These are phyloP conservation scores for Lordiphosa mommai DNA, from an alignment of 1,140 invertebrate species.

Conservation along the genomic window DNA sequence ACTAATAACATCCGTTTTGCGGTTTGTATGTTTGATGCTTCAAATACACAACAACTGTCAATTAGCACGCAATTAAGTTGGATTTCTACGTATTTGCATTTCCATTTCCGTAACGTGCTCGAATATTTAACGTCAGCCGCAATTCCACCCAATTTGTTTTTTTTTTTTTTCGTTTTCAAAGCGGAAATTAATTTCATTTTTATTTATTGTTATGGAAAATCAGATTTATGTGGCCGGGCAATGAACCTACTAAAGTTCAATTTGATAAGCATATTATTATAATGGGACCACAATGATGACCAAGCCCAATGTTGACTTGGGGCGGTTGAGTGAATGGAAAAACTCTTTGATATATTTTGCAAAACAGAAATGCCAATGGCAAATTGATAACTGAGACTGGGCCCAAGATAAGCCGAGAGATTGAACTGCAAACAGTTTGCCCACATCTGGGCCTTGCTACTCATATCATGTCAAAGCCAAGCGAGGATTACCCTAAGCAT, in stretches of 20 bases:
- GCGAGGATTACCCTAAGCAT: slow-evolving; percentile 34
- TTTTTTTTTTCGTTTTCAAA: slow-evolving; percentile 22
- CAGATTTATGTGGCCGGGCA: slow-evolving; percentile 40
- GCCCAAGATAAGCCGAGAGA: slow-evolving; percentile 40
- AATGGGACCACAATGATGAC: slow-evolving; percentile 60
- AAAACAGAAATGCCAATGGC: slow-evolving; percentile 68
- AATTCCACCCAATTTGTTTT: slow-evolving; percentile 29
- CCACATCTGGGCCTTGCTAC: slow-evolving; percentile 30
- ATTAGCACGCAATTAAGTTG: slow-evolving; percentile 69
- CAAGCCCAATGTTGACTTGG: slow-evolving; percentile 51
- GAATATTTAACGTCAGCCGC: slow-evolving; percentile 55
- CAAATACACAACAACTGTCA: slow-evolving; percentile 54
- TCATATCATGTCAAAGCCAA: slow-evolving; percentile 46
- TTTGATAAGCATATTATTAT: slow-evolving; percentile 71
- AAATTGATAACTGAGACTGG: slow-evolving; percentile 47
- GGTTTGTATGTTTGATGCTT: slow-evolving; percentile 37
- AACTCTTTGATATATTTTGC: slow-evolving; percentile 71
- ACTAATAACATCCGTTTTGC: slow-evolving; percentile 59
- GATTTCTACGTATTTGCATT: slow-evolving; percentile 59
- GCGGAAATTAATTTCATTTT: slow-evolving; percentile 71
- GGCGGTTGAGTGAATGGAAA: slow-evolving; percentile 23
- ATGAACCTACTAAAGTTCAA: slow-evolving; percentile 30
- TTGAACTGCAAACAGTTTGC: slow-evolving; percentile 48
- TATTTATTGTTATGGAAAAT: slow-evolving; percentile 64
- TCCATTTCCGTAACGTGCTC: slow-evolving; percentile 52